A percentile compares a stretch with the other conserved stretches of the same genome.
phyloP scores from a whole-genome alignment of 2,888 invertebrate species.

The Scaptomyza reducta region DNA sequence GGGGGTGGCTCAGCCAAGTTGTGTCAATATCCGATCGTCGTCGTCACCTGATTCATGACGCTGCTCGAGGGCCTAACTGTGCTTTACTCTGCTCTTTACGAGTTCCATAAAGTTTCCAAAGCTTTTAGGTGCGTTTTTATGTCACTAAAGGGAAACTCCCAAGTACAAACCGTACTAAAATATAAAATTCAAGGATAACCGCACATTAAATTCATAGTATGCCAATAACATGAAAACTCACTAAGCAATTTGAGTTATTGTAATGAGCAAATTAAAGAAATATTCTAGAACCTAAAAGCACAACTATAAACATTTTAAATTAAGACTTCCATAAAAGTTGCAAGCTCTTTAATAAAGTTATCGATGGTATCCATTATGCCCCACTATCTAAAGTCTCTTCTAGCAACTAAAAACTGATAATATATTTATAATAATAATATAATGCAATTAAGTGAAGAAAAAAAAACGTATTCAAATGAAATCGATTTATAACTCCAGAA shows the following conservation, averaged over 20 bases:
- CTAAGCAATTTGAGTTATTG: background rate
- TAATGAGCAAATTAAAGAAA: too few relatives aligned
- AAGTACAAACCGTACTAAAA: conserved; percentile 10
- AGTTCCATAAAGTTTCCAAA: conserved; percentile 46
- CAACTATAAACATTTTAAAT: background rate
- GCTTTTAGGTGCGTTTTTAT: conserved; percentile 43
- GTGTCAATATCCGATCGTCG: conserved; percentile 69
- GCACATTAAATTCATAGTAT: conserved; percentile 15
- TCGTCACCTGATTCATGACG: conserved; percentile 69
- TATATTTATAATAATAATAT: too few relatives aligned
- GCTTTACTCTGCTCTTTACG: conserved; percentile 43
- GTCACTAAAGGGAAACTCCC: conserved; percentile 42
- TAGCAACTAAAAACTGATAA: too few relatives aligned
- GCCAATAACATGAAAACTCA: conserved; percentile 20
- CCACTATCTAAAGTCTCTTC: too few relatives aligned
- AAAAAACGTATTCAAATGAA: too few relatives aligned
- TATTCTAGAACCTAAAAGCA: too few relatives aligned
- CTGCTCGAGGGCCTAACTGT: conserved; percentile 26
- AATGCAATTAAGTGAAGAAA: too few relatives aligned
- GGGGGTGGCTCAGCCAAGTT: conserved; percentile 60
- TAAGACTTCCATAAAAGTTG: background rate
- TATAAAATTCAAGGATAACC: conserved; percentile 28
- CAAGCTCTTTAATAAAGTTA: too few relatives aligned
- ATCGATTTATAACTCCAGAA: too few relatives aligned
- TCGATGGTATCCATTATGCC: too few relatives aligned